Base-by-base conservation (phyloP, 2,797 vertebrate species). In the Microctenopoma stevenorrisi region DNA sequence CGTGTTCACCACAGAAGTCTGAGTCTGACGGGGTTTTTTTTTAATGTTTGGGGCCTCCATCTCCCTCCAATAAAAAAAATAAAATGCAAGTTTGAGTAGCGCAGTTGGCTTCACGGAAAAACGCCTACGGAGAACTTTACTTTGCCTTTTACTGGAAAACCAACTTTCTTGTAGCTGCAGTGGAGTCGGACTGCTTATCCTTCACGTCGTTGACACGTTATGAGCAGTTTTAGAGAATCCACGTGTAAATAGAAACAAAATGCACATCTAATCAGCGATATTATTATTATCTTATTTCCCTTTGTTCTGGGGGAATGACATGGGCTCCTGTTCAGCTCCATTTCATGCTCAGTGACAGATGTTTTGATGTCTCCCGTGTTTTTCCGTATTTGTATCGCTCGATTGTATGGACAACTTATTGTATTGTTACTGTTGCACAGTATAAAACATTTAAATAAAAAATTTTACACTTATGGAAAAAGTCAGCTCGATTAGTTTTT, bases 351-450 rank as follows among this genome's bases (percentile, higher is more conserved):
- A 60, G 54, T 66, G 78, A 80, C 81, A 77, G 69, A 86, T 82
- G 86, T 92, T 91, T 90, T 86, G 80, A 90, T 90, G 91, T 93
- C 84, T 92, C 88, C 86, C 64, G 89, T 93, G 91, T 92, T 94
- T 89, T 84, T 35, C 74, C 67, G 87, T 92, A 89, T 94, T 93
- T 94, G 92, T 94, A 92, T 92, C 91, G 92, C 90, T 93, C 84
- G 86, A 92, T 91, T 93, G 92, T 94, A 92, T 91, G 90, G 86
- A 93, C 92, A 93, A 91, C 90, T 83, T 94, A 92, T 94, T 93
- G 93, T 94, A 93, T 94, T 94, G 94, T 95, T 94, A 94, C 93
- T 94, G 93, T 95, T 95, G 92, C 94, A 94, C 94, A 95, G 92
- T 94, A 94, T 95, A 93, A 95, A 94, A 92, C 91, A 89, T 93